A percentile compares a stretch with the other conserved stretches of the same genome.
phyloP scores from a whole-genome alignment of 2,113 vertebrate genomes.

The Podarcis cretensis region DNA sequence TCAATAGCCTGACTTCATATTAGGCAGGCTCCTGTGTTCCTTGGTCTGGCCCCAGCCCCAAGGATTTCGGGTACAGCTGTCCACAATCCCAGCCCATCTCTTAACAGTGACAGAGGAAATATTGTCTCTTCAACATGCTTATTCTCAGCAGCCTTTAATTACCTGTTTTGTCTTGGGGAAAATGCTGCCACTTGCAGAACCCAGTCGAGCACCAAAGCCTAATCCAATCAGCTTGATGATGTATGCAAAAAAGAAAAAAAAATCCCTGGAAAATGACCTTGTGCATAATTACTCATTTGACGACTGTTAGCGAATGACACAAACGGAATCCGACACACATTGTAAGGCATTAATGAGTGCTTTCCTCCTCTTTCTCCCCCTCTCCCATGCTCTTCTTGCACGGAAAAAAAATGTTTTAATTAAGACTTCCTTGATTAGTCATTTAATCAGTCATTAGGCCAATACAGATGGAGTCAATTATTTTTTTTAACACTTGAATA shows the following conservation, averaged over 20 bases:
- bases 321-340: slow-evolving; percentile 59
- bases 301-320: slow-evolving; percentile 63
- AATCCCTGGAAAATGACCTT: slow-evolving; percentile 58
- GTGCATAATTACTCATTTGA: slow-evolving; percentile 62
- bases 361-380: slow-evolving; percentile 61
- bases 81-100: neutral
- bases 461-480: slow-evolving; percentile 78
- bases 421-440: slow-evolving; percentile 79
- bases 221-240: slow-evolving; percentile 44
- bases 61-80: neutral
- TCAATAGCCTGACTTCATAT: no score
- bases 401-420: slow-evolving; percentile 74
- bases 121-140: slow-evolving; percentile 45
- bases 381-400: slow-evolving; percentile 58
- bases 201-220: slow-evolving; percentile 33
- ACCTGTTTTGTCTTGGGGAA: slow-evolving; percentile 43
- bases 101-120: slow-evolving; percentile 28
- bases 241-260: slow-evolving; percentile 18
- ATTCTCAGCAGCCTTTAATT: slow-evolving; percentile 50
- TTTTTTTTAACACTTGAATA: slow-evolving; percentile 72
- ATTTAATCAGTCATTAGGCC: slow-evolving; percentile 80
- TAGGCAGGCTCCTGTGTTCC: neutral
- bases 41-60: neutral
- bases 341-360: slow-evolving; percentile 63
- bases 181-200: slow-evolving; percentile 39